Percentiles rank a stretch among this genome's conserved stretches.
These are phyloP conservation scores for Trissolcus basalis DNA, from an alignment of 1,140 invertebrate species.

Conservation along the genomic window DNA sequence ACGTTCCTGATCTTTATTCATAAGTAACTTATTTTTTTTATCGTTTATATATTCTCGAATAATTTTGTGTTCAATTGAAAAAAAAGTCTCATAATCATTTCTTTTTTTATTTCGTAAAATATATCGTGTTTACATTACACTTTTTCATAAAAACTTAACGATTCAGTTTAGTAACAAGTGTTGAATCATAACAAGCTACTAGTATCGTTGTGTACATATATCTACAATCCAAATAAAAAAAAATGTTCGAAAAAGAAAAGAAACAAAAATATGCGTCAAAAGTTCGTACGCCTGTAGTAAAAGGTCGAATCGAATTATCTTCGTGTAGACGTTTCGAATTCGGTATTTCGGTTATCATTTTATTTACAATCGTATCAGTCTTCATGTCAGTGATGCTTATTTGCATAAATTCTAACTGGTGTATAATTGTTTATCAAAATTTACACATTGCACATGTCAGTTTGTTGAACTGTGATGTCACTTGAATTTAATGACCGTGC, in stretches of 20 bases:
- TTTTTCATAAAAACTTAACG: slow-evolving; percentile 53
- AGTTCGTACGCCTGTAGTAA: too few relatives aligned
- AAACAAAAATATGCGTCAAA: slow-evolving; percentile 1
- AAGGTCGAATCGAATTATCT: neutral
- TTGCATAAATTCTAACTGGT: slow-evolving; percentile 1
- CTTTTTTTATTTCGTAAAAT: slow-evolving; percentile 51
- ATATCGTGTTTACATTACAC: slow-evolving; percentile 27
- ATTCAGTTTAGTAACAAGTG: slow-evolving; percentile 18
- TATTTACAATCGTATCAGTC: slow-evolving; percentile 44
- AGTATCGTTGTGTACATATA: slow-evolving; percentile 18
- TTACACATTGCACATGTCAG: slow-evolving; percentile 2
- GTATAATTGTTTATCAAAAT: slow-evolving; percentile 31
- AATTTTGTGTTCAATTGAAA: neutral
- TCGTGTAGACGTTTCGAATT: neutral
- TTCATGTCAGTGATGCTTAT: slow-evolving; percentile 16
- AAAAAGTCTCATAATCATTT: slow-evolving; percentile 8
- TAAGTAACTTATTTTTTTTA: slow-evolving; percentile 27
- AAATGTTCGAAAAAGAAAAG: neutral
- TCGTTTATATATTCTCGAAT: slow-evolving; percentile 1
- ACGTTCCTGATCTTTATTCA: slow-evolving; percentile 3
- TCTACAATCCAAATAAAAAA: slow-evolving; percentile 28
- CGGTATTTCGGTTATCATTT: neutral
- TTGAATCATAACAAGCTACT: slow-evolving; percentile 25
- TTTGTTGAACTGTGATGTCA: slow-evolving; percentile 61
- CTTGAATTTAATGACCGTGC: slow-evolving; percentile 84